Evolutionary conservation across 2,113 vertebrate species (phyloP), one percentile per base, ranked within the genome.

Genomic region (Notothenia rossii): DNA sequence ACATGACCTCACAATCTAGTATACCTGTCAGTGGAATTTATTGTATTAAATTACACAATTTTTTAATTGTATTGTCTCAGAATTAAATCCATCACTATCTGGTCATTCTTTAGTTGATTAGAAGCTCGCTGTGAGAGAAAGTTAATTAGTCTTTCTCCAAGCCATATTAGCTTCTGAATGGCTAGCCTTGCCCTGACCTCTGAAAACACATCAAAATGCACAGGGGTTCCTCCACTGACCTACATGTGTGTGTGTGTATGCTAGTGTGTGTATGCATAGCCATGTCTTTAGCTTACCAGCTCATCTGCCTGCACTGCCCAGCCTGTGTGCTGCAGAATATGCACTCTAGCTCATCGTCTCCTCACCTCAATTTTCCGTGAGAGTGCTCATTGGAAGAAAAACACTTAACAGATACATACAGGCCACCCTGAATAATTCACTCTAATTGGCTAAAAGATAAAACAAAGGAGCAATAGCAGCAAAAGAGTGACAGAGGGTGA

Each of bases 341-440:
- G 79, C 61, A 48, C 73, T 48, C 66, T 62, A 45, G 68, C 75
- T 86, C 84, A 66, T 80, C 25, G 50, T 81, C 61, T 78, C 83
- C 61, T 81, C 80, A 76, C 81, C 82, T 90, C 81, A 82, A 86
- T 86, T 89, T 90, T 91, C 76, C 53, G 17, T 86, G 29, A 75
- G 86, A 73, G 64, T 64, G 63, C 82, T 81, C 79, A 75, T 54
- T 61, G 85, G 72, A 82, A 72, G 74, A 82, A 81, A 88, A 89
- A 91, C 83, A 89, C 79, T 88, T 80, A 88, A 77, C 84, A 90
- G 87, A 79, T 90, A 85, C 64, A 75, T 64, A 64, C 53, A 15
- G 72, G 75, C 73, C 77, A 73, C 51, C 64, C 72, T 83, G 84
- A 90, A 91, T 92, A 84, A 93, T 91, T 89, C 80, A 85, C 82